Evolutionary conservation across 2,888 invertebrate genomes (phyloP).

Genomic region (Melinaea marsaeus): DNA sequence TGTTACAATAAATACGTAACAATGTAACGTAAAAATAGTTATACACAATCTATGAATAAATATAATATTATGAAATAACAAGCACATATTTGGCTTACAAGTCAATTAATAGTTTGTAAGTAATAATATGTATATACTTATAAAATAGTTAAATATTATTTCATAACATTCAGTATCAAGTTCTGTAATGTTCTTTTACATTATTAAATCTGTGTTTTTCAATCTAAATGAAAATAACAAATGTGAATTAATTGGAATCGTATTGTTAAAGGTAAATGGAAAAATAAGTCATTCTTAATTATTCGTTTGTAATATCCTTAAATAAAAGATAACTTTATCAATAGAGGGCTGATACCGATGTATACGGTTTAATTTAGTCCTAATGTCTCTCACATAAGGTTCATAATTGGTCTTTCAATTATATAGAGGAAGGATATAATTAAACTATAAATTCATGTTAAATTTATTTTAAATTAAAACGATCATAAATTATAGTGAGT

Average conservation of each 20-base stretch:
- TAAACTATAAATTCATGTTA: conserved; percentile 27
- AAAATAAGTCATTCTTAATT: not conserved
- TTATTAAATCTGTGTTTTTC: not conserved
- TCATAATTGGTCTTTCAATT: not conserved
- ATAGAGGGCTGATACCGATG: not conserved
- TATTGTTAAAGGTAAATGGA: not conserved
- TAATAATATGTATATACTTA: too few relatives aligned
- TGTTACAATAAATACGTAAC: too few relatives aligned
- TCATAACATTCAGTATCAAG: too few relatives aligned
- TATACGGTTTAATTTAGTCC: not conserved
- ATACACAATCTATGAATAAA: not conserved
- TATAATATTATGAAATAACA: not conserved
- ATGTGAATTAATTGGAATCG: not conserved
- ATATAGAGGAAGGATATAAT: not conserved
- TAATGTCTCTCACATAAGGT: not conserved
- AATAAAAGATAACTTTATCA: not conserved
- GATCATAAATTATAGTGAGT: conserved; percentile 29
- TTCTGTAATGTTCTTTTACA: too few relatives aligned
- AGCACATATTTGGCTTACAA: not conserved
- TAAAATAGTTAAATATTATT: too few relatives aligned
- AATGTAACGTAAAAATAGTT: too few relatives aligned
- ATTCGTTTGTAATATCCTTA: conserved; percentile 1
- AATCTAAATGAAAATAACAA: not conserved
- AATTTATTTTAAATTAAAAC: conserved; percentile 29
- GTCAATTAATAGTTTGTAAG: not conserved